Evolutionary conservation across 2,113 vertebrate genomes (phyloP).

Genomic region (Phaethornis superciliosus): DNA sequence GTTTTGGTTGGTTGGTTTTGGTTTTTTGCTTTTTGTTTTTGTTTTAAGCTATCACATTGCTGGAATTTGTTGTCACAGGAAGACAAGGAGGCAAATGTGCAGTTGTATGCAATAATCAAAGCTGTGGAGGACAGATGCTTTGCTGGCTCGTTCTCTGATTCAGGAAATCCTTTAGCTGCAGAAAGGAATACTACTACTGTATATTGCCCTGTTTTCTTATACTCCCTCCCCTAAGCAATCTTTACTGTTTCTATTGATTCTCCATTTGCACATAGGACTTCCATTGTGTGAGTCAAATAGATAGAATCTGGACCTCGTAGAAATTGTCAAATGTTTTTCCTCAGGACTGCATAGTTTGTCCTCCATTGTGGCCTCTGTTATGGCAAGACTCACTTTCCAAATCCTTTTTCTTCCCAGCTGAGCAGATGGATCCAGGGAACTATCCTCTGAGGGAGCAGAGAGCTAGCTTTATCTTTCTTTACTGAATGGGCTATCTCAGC

Average conservation of each 20-base stretch:
- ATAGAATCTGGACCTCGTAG: background rate
- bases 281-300: background rate
- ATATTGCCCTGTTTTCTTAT: background rate
- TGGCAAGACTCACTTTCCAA: background rate
- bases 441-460: background rate
- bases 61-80: background rate
- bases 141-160: background rate
- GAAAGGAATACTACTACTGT: background rate
- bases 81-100: background rate
- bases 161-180: background rate
- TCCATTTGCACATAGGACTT: background rate
- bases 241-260: background rate
- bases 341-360: background rate
- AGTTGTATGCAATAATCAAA: background rate
- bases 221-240: background rate
- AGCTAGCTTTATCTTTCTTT: background rate
- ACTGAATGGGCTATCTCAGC: background rate
- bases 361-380: background rate
- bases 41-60: background rate
- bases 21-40: accelerated
- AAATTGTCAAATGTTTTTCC: background rate
- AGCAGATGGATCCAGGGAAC: background rate
- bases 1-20: too few relatives aligned
- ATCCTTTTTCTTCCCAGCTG: background rate
- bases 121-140: background rate